These are phyloP conservation scores for Rhadinocentrus ornatus DNA, from an alignment of 2,797 vertebrate species.

Conservation along the genomic window DNA sequence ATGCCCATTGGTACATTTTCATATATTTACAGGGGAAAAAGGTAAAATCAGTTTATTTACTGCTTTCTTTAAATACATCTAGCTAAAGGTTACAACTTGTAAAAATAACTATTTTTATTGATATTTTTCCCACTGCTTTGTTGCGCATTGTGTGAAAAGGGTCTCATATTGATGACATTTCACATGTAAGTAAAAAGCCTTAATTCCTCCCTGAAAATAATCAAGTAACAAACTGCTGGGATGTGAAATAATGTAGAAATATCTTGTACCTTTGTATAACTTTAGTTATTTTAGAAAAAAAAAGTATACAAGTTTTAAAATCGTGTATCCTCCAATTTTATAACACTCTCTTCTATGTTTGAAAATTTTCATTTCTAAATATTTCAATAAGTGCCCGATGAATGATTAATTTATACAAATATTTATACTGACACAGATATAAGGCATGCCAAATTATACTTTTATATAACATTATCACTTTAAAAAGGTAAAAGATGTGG, in stretches of 20 bases:
- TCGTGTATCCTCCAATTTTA: too few species aligned
- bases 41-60: neutral
- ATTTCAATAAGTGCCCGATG: too few species aligned
- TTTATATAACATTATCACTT: constrained; percentile 11
- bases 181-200: neutral
- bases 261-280: neutral
- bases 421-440: constrained; percentile 1
- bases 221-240: neutral
- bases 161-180: neutral
- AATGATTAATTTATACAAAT: neutral
- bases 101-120: neutral
- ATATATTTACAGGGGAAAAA: neutral
- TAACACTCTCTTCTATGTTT: too few species aligned
- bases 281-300: too few species aligned
- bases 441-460: constrained; percentile 40
- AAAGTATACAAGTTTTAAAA: too few species aligned
- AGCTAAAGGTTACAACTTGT: neutral
- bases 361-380: too few species aligned
- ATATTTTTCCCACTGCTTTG: neutral
- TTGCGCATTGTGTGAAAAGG: neutral
- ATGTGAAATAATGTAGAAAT: neutral
- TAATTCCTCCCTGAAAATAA: constrained; percentile 7
- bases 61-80: neutral
- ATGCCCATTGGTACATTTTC: neutral
- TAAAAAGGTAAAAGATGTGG: constrained; percentile 33